These are phyloP conservation scores for Pteruthius melanotis DNA, from an alignment of 2,113 vertebrate genomes.

Conservation along the genomic window DNA sequence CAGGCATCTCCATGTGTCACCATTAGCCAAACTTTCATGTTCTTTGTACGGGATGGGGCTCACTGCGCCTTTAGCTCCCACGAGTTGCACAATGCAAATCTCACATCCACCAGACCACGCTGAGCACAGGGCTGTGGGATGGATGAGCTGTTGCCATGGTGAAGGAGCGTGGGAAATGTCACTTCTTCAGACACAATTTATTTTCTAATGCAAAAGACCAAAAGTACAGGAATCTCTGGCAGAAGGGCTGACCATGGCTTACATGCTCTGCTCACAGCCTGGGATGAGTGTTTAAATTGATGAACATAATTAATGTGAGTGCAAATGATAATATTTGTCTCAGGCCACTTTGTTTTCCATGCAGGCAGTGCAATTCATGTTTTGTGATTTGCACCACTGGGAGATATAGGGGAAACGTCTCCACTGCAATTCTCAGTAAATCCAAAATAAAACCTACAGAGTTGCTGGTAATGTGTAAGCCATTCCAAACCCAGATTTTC, in stretches of 20 bases:
- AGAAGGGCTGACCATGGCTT: rapidly evolving
- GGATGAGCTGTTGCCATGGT: background rate
- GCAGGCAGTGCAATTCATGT: background rate
- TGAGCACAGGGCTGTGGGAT: background rate
- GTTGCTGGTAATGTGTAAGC: background rate
- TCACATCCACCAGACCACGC: rapidly evolving
- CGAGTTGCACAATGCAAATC: background rate
- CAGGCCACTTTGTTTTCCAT: background rate
- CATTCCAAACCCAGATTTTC: background rate
- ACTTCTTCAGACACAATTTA: background rate
- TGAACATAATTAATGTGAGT: rapidly evolving
- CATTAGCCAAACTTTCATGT: background rate
- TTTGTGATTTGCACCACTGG: background rate
- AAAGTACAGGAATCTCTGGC: background rate
- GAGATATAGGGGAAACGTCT: background rate
- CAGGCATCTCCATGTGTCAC: background rate
- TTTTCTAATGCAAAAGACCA: background rate
- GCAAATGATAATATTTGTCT: background rate
- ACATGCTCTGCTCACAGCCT: background rate
- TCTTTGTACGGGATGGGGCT: background rate
- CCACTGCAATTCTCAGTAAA: background rate
- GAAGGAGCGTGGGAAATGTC: background rate
- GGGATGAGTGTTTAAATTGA: background rate
- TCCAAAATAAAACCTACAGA: background rate
- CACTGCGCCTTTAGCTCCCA: background rate